Base-by-base conservation (phyloP, 2,113 vertebrate genomes). In the Pseudorhombus dupliciocellatus region DNA sequence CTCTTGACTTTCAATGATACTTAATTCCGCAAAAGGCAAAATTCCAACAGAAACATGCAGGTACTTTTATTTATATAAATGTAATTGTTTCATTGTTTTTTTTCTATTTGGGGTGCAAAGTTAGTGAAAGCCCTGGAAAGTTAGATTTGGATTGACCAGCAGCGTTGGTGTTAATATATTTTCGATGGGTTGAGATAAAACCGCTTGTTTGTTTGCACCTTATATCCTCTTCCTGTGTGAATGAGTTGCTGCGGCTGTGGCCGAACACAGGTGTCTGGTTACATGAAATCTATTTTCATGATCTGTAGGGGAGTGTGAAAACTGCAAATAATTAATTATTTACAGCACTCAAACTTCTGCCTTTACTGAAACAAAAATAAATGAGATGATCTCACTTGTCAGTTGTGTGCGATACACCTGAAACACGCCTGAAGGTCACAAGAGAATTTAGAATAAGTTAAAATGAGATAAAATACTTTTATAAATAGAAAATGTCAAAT, bases 201-300 rank as follows among this genome's bases (percentile, higher is more conserved):
- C 42, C 54, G 30, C 4, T 25, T 28, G 18, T 55, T 15, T 72
- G 30, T 77, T 20, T 79, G 42, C 54, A 78, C 62, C 66, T 59
- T 16, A 56, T 58, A 51, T 66, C 55, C 48, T 66, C 80, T 87
- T 88, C 86, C 86, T 80, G 86, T 86, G 65, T 84, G 73, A 79
- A 34, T 57, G 44, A 24, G 48, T 16, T 48, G 54, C 51, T 77
- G 82, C 57, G 75, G 84, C 60, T 89, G 77, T 30, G 54, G 30
- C 58, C 61, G 26, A 75, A 68, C 59, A 16, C 71, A 82, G 71
- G 84, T 89, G 80, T 63, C 64, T 37, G 50, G 26, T 65, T 30
- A 69, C 61, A 63, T 57, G 6, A 61, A 78, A 46, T 55, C 21
- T 7, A 1, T 16, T 53, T 46, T 62, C 11, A 0, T 57, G 12